Conservation (phyloP, 2,113 vertebrate species). For the Perca flavescens region DNA sequence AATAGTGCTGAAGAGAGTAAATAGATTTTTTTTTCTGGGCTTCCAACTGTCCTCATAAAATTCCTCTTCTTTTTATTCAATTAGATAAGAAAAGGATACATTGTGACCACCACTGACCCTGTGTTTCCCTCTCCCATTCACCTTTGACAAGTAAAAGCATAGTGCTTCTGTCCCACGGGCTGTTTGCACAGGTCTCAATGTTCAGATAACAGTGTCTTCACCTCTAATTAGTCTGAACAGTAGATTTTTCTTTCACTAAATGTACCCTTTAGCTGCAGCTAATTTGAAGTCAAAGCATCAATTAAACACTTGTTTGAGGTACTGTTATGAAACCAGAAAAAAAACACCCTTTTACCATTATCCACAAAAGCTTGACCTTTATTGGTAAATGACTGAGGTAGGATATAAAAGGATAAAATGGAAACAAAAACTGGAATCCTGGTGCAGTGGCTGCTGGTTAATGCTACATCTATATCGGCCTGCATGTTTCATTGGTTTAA, state of each 20-base stretch:
- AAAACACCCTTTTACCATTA: neutral
- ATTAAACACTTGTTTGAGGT: neutral
- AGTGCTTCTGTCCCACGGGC: neutral
- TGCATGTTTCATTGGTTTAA: neutral
- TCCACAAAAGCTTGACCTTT: neutral
- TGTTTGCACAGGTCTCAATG: constrained; percentile 5
- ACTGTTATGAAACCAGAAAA: constrained; percentile 11
- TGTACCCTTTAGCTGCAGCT: neutral
- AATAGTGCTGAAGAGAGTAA: neutral
- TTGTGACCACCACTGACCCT: neutral
- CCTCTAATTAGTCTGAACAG: constrained; percentile 22
- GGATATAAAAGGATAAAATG: neutral
- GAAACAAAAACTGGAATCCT: neutral
- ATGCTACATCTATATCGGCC: too few relatives aligned
- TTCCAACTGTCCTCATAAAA: neutral
- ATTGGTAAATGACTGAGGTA: neutral
- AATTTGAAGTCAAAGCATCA: constrained; percentile 21
- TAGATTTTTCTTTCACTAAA: constrained; percentile 25
- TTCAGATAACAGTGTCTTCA: constrained; percentile 17
- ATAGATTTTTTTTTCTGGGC: neutral
- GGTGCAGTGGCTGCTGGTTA: neutral
- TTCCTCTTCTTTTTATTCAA: constrained; percentile 4
- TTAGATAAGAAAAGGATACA: neutral
- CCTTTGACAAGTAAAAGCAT: constrained; percentile 15
- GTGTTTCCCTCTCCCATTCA: neutral